phyloP scores from a whole-genome alignment of 2,113 vertebrate genomes.

The Lutjanus erythropterus region DNA sequence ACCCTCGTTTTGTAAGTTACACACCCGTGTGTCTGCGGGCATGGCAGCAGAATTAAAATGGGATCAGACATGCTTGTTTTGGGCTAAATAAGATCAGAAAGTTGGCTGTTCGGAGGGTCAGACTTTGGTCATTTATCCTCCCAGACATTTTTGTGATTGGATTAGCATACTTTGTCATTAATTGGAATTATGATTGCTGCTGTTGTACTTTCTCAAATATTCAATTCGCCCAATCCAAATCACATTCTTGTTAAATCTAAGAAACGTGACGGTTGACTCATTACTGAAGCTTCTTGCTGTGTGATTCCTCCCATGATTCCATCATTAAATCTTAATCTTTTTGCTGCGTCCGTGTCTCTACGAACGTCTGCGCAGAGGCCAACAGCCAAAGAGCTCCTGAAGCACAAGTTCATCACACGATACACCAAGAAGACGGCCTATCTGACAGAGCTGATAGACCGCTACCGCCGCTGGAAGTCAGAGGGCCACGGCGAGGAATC shows the following conservation, averaged over 20 bases:
- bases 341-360: not conserved
- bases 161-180: slow-evolving; percentile 16
- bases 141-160: slow-evolving; percentile 33
- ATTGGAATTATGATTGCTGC: slow-evolving; percentile 18
- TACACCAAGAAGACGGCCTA: slow-evolving; percentile 99
- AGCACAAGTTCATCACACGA: slow-evolving; percentile 98
- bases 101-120: not conserved
- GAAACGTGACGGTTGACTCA: not conserved
- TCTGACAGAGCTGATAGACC: slow-evolving; percentile 94
- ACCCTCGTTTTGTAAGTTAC: slow-evolving; percentile 95
- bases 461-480: slow-evolving; percentile 96
- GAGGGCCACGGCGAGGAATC: slow-evolving; percentile 97
- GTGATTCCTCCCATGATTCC: not conserved
- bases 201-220: slow-evolving; percentile 11
- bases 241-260: not conserved
- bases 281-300: not conserved
- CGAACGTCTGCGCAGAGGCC: slow-evolving; percentile 88
- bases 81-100: slow-evolving; percentile 15
- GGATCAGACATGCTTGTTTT: slow-evolving; percentile 4
- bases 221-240: slow-evolving; percentile 9
- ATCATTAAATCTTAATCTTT: not conserved
- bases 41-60: not conserved
- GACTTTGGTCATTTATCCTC: slow-evolving; percentile 20
- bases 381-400: slow-evolving; percentile 95
- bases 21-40: not conserved